These are phyloP conservation scores for Amiota minor DNA, from an alignment of 2,888 invertebrate species.

Conservation along the genomic window DNA sequence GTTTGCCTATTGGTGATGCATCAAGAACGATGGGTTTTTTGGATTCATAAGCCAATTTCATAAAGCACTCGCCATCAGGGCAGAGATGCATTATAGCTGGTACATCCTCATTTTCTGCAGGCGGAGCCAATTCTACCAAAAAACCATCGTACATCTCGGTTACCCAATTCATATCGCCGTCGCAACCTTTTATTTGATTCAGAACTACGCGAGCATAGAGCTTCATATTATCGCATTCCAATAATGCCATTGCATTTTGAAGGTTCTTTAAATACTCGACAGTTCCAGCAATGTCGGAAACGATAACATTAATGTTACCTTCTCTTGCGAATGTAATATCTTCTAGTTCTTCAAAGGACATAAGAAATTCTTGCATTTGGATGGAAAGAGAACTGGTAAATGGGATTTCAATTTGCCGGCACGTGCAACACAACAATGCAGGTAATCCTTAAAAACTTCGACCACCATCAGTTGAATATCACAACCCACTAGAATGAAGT, in stretches of 20 bases:
- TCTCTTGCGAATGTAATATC: conserved; percentile 67
- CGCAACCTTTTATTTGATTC: conserved; percentile 53
- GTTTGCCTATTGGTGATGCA: conserved; percentile 47
- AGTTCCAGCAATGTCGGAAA: conserved; percentile 55
- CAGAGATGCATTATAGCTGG: conserved; percentile 59
- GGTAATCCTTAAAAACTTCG: conserved; percentile 30
- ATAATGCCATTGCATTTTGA: conserved; percentile 42
- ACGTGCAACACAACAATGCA: conserved; percentile 56
- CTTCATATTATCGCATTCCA: conserved; percentile 55
- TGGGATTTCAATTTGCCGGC: conserved; percentile 54
- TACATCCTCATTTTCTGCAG: conserved; percentile 21
- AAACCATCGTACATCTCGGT: conserved; percentile 63
- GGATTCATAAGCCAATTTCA: conserved; percentile 48
- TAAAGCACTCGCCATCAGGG: conserved; percentile 51
- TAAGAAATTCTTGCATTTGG: conserved; percentile 48
- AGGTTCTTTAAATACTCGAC: conserved; percentile 52
- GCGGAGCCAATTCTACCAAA: conserved; percentile 51
- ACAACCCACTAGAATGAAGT: conserved; percentile 64
- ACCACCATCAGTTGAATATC: conserved; percentile 58
- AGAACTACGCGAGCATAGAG: conserved; percentile 61
- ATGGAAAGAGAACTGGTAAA: conserved; percentile 64
- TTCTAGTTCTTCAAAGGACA: conserved; percentile 70
- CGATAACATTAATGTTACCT: conserved; percentile 62
- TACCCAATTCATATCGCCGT: conserved; percentile 56
- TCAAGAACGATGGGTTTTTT: conserved; percentile 66